phyloP scores from a whole-genome alignment of 2,888 invertebrate genomes.

The Vandiemenella viatica region DNA sequence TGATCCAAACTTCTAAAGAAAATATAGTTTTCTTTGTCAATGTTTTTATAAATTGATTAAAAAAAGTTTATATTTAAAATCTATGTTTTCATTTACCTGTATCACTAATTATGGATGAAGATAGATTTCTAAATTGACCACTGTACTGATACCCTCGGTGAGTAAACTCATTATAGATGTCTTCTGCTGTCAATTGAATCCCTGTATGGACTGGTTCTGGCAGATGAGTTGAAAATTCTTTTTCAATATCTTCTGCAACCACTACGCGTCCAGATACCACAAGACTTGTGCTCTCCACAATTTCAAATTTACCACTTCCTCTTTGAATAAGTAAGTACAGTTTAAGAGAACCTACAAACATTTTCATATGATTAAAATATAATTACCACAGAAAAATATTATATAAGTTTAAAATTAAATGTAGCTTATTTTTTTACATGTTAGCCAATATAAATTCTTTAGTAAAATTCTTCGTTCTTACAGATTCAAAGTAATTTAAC shows the following conservation, averaged over 20 bases:
- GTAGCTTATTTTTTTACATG: too few species aligned
- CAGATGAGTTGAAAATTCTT: not conserved
- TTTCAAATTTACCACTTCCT: conserved; percentile 30
- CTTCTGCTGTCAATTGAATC: not conserved
- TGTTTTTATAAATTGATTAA: too few species aligned
- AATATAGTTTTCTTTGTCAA: too few species aligned
- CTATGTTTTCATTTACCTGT: too few species aligned
- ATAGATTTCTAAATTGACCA: conserved; percentile 22
- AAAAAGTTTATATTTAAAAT: too few species aligned
- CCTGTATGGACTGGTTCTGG: not conserved
- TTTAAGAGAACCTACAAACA: conserved; percentile 1
- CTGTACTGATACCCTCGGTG: conserved; percentile 27
- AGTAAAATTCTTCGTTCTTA: too few species aligned
- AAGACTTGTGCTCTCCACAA: conserved; percentile 16
- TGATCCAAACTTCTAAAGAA: too few species aligned
- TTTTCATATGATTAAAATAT: not conserved
- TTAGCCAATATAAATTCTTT: too few species aligned
- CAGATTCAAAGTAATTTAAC: too few species aligned
- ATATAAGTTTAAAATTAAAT: too few species aligned
- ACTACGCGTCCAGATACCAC: not conserved
- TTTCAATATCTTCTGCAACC: not conserved
- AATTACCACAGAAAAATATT: too few species aligned
- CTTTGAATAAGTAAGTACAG: conserved; percentile 25
- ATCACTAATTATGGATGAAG: not conserved
- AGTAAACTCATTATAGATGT: conserved; percentile 5